phyloP scores from a whole-genome alignment of 2,888 invertebrate species.

The Autographa gamma region DNA sequence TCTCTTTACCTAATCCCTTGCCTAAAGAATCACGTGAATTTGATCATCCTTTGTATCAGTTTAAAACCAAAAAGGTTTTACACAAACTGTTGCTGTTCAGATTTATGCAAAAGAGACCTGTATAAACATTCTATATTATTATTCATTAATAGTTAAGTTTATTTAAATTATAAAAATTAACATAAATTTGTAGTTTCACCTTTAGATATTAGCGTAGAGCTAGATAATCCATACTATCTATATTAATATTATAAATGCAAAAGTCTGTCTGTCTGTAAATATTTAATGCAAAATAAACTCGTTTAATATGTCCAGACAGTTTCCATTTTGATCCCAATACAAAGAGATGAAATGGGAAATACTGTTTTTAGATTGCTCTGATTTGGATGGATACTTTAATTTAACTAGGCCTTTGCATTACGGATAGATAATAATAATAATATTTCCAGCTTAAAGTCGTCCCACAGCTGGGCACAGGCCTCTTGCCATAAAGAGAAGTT shows the following conservation, averaged over 20 bases:
- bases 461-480: too few species aligned
- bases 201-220: neutral
- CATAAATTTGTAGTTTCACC: neutral
- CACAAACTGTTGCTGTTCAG: neutral
- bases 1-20: too few species aligned
- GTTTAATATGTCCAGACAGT: neutral
- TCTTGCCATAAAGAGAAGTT: too few species aligned
- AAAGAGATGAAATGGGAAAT: neutral
- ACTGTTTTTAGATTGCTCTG: slow-evolving; percentile 1
- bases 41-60: neutral
- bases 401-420: too few species aligned
- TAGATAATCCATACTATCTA: neutral
- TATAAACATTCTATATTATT: neutral
- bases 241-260: too few species aligned
- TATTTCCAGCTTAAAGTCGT: too few species aligned
- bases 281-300: neutral
- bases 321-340: neutral
- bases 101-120: neutral
- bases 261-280: too few species aligned
- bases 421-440: too few species aligned
- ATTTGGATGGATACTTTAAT: neutral
- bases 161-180: neutral
- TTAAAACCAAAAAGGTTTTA: neutral
- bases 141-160: neutral
- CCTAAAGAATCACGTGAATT: too few species aligned